These are phyloP conservation scores for Emydoidea blandingii DNA, from an alignment of 2,797 vertebrate genomes.

Conservation along the genomic window DNA sequence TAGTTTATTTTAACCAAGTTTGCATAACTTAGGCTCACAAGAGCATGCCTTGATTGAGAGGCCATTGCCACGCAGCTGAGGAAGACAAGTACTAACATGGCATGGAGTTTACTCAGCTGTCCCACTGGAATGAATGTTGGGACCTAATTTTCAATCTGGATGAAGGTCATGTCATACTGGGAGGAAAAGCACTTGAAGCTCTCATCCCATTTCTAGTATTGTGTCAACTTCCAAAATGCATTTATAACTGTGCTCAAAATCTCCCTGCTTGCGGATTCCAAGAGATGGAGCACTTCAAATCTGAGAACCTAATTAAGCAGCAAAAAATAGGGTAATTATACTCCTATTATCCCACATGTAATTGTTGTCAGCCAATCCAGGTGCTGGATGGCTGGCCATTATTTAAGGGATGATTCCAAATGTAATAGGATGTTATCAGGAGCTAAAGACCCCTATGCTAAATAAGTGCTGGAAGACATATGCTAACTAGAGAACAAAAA, in stretches of 20 bases:
- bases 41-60: background rate
- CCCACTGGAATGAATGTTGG: background rate
- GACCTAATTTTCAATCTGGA: background rate
- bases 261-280: background rate
- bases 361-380: background rate
- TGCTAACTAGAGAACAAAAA: background rate
- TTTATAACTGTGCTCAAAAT: background rate
- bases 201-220: background rate
- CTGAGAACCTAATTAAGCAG: background rate
- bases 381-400: background rate
- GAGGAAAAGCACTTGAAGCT: background rate
- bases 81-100: background rate
- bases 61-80: background rate
- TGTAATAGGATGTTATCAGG: background rate
- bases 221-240: background rate
- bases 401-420: background rate
- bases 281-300: constrained; percentile 5
- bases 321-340: background rate
- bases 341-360: background rate
- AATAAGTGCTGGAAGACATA: background rate
- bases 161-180: constrained; percentile 4
- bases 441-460: background rate
- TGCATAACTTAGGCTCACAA: background rate
- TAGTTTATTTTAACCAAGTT: background rate
- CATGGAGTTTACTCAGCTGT: background rate